Conservation (phyloP, 64 coral and sea anemone species). For the Dendrophyllia cribrosa region DNA sequence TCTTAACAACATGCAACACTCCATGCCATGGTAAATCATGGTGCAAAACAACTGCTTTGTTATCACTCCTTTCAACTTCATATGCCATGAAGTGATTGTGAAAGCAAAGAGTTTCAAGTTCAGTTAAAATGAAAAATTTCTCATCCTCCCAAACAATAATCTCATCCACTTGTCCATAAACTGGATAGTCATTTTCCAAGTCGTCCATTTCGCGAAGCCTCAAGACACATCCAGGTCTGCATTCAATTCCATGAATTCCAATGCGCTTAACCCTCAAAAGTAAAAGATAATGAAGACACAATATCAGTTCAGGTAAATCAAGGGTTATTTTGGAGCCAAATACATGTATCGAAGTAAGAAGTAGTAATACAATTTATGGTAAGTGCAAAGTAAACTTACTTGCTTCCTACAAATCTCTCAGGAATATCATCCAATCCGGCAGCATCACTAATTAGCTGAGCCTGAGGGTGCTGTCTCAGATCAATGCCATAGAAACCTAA, state of each 20-base stretch:
- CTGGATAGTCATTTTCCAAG: constrained; percentile 8
- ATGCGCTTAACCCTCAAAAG: constrained; percentile 46
- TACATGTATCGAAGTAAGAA: neutral
- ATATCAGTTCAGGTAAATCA: constrained; percentile 12
- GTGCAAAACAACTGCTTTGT: neutral
- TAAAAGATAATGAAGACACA: constrained; percentile 18
- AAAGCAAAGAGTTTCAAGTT: constrained; percentile 28
- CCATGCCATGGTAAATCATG: constrained; percentile 27
- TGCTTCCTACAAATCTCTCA: constrained; percentile 47
- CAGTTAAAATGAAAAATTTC: constrained; percentile 45
- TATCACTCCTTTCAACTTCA: constrained; percentile 1
- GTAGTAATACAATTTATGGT: neutral
- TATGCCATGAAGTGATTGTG: constrained; percentile 29
- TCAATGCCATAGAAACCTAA: constrained; percentile 45
- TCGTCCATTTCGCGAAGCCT: constrained; percentile 38
- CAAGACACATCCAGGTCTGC: constrained; percentile 48
- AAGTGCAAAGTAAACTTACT: constrained; percentile 1
- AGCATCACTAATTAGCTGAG: neutral
- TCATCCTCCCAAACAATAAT: constrained; percentile 34
- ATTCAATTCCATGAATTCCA: constrained; percentile 61
- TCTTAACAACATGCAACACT: constrained; percentile 23
- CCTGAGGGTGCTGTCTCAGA: constrained; percentile 18
- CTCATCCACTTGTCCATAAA: constrained; percentile 35
- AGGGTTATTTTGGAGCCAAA: constrained; percentile 2
- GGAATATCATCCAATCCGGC: constrained; percentile 32